Evolutionary conservation across 2,888 invertebrate species (phyloP), one percentile per base, ranked within the genome.

Genomic region (Isoperla grammatica): DNA sequence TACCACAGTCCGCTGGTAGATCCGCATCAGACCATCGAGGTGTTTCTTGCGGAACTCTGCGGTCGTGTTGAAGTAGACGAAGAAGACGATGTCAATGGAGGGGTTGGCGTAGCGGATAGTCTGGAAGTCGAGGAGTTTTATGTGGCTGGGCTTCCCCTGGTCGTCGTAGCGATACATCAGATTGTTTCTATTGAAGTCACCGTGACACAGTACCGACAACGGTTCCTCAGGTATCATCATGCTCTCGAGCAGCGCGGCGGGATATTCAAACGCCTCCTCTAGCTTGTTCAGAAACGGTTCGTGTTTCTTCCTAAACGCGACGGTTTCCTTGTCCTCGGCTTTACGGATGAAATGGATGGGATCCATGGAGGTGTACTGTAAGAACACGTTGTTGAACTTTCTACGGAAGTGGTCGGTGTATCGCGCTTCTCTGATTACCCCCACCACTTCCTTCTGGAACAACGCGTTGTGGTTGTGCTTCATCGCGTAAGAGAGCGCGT

Each of bases 131-230:
- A 66, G 55, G 42, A 65, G 42, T 8, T 63, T 50, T 11, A 65
- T 50, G 22, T 59, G 61, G 8, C 49, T 48, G 2, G 67, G 67
- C 9, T 20, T 42, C 6, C 63, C 67, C 2, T 66, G 61, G 1
- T 23, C 56, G 39, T 69, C 69, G 60, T 74, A 74, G 37, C 70
- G 70, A 61, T 69, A 73, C 13, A 75, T 59, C 23, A 75, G 67
- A 65, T 75, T 75, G 63, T 75, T 75, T 2, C 73, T 69, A 70
- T 73, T 74, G 40, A 74, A 66, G 64, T 75, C 75, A 0, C 75
- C 74, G 50, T 75, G 75, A 46, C 72, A 72, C 1, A 75, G 57
- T 1, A 74, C 74, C 20, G 57, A 58, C 1, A 53, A 29, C 1
- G 66, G 66, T 42, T 69, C 60, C 0, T 60, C 49, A 2, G 57